Evolutionary conservation across 2,797 vertebrate species (phyloP).

Genomic region (Hoplostethus atlanticus): DNA sequence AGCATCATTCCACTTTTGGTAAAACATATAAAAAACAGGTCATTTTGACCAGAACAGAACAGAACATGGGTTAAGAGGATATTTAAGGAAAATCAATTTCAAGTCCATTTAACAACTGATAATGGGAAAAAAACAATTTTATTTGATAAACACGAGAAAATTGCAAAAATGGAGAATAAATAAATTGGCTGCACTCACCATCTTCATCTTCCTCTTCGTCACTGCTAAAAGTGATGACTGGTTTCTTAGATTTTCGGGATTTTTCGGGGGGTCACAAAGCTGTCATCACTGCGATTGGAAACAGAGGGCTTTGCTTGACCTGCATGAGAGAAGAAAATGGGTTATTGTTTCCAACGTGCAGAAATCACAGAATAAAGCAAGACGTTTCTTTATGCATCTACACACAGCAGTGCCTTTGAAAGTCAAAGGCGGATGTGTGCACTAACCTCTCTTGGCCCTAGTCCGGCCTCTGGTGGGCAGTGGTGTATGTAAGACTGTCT

Average conservation of each 20-base stretch:
- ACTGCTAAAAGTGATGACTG: slow-evolving; percentile 88
- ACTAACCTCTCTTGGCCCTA: slow-evolving; percentile 76
- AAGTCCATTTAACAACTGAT: background rate
- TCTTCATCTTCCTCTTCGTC: slow-evolving; percentile 90
- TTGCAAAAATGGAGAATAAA: background rate
- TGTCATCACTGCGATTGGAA: slow-evolving; percentile 62
- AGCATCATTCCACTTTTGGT: too few relatives aligned
- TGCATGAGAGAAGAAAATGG: slow-evolving; percentile 29
- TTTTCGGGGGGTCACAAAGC: slow-evolving; percentile 86
- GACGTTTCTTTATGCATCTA: background rate
- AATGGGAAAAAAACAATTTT: too few relatives aligned
- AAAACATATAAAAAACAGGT: too few relatives aligned
- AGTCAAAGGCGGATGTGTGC: background rate
- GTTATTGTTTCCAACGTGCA: background rate
- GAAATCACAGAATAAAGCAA: background rate
- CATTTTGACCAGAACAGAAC: too few relatives aligned
- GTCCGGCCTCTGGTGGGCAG: slow-evolving; percentile 56
- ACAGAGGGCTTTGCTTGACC: slow-evolving; percentile 73
- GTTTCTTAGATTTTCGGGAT: slow-evolving; percentile 74
- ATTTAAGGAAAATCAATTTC: background rate
- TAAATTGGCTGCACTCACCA: slow-evolving; percentile 56
- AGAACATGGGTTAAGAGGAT: background rate
- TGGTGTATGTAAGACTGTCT: slow-evolving; percentile 43
- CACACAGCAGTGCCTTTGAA: background rate
- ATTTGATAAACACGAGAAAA: background rate